Percentiles rank a stretch among this genome's conserved stretches.
Evolutionary conservation across 2,888 invertebrate species (phyloP).

Genomic region (Strigamia crassipes): DNA sequence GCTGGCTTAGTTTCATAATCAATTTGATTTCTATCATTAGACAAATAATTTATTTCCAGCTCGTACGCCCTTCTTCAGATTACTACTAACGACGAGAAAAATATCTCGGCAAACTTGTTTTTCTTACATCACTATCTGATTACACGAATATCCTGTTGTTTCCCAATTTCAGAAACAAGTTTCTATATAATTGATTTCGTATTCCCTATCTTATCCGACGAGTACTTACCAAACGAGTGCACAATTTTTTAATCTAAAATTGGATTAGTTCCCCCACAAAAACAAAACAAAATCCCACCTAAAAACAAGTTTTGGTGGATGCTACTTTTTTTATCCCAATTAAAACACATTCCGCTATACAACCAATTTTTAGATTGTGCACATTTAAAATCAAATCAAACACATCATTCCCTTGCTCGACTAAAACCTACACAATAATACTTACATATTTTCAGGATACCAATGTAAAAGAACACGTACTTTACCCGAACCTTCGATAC

Average conservation of each 20-base stretch:
- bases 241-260: neutral
- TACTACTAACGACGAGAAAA: neutral
- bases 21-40: too few species aligned
- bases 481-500: slow-evolving; percentile 69
- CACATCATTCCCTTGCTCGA: neutral
- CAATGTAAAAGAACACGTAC: slow-evolving; percentile 78
- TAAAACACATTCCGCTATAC: too few species aligned
- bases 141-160: neutral
- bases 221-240: neutral
- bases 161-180: too few species aligned
- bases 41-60: too few species aligned
- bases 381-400: neutral
- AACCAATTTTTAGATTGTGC: neutral
- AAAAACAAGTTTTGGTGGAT: too few species aligned
- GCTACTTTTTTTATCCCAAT: too few species aligned
- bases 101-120: slow-evolving; percentile 16
- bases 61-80: neutral
- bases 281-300: too few species aligned
- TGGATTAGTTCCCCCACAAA: neutral
- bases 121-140: neutral
- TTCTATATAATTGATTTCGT: too few species aligned
- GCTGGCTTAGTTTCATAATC: too few species aligned
- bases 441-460: slow-evolving; percentile 86
- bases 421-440: slow-evolving; percentile 54
- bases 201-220: too few species aligned